phyloP scores from a whole-genome alignment of 2,797 vertebrate genomes.

The Pygocentrus nattereri region DNA sequence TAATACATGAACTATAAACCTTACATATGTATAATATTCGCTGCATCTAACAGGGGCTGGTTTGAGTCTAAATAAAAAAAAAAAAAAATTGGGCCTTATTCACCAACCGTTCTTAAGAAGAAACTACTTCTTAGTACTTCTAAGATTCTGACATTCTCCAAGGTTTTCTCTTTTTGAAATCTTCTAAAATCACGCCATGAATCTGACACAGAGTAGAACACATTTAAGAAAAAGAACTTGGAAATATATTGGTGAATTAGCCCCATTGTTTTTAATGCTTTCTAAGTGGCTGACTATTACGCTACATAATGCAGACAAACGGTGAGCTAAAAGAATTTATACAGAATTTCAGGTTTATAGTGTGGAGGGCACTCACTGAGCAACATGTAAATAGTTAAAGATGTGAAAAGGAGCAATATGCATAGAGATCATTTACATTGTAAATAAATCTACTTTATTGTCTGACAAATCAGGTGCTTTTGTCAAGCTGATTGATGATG shows the following conservation, averaged over 20 bases:
- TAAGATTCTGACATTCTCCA: too few relatives aligned
- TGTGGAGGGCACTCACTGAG: not conserved
- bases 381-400: conserved; percentile 14
- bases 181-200: too few relatives aligned
- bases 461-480: conserved; percentile 12
- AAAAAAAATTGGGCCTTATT: too few relatives aligned
- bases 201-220: too few relatives aligned
- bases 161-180: too few relatives aligned
- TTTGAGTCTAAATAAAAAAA: not conserved
- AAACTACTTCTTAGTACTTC: too few relatives aligned
- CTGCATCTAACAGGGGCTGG: not conserved
- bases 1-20: not conserved
- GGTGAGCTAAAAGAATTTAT: too few relatives aligned
- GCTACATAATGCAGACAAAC: not conserved
- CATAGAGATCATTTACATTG: conserved; percentile 4
- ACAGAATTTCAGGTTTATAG: not conserved
- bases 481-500: conserved; percentile 1
- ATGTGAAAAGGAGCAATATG: not conserved
- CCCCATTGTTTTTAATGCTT: not conserved
- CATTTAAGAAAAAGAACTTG: too few relatives aligned
- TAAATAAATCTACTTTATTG: conserved; percentile 17
- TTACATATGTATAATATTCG: not conserved
- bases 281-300: not conserved
- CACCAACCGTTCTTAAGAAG: too few relatives aligned
- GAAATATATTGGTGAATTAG: not conserved